Base-by-base conservation (phyloP, 1,140 invertebrate species). In the Mylabris phalerata region DNA sequence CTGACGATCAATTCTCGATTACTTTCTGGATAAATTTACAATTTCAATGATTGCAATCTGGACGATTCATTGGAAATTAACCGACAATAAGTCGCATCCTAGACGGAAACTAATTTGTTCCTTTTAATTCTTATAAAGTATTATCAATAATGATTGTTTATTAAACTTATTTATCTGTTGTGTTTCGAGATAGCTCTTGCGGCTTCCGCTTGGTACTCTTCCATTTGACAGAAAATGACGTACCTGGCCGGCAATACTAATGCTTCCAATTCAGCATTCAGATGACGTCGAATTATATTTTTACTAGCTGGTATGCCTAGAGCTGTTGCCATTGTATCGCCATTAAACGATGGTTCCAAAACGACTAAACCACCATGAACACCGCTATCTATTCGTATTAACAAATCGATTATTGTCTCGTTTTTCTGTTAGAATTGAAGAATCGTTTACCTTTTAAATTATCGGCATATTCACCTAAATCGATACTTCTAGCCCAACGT, bases 301-400 rank as follows among this genome's bases (percentile, higher is more conserved):
- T 95, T 93, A 4, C 91, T 91, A 5, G 91, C 89, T 32, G 93
- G 93, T 67, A 97, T 95, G 50, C 91, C 92, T 40, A 97, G 76
- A 7, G 92, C 92, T 11, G 91, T 91, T 40, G 93, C 92, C 85
- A 97, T 92, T 42, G 92, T 93, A 71, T 96, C 93, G 26, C 92
- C 90, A 52, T 88, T 93, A 75, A 97, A 95, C 1, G 90, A 92
- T 11, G 92, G 89, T 70, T 97, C 93, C 63, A 96, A 75, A 39
- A 95, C 92, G 13, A 95, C 90, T 56, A 97, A 76, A 9, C 92
- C 93, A 61, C 93, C 93, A 70, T 96, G 93, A 1, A 97, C 91
- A 63, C 93, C 93, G 71, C 90, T 93, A 71, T 95, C 92, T 90
- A 74, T 24, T 64, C 10, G 41, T n/a, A 4, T 4, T 9, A 42